Conservation (phyloP, 2,113 vertebrate genomes). For the Balaenoptera acutorostrata region DNA sequence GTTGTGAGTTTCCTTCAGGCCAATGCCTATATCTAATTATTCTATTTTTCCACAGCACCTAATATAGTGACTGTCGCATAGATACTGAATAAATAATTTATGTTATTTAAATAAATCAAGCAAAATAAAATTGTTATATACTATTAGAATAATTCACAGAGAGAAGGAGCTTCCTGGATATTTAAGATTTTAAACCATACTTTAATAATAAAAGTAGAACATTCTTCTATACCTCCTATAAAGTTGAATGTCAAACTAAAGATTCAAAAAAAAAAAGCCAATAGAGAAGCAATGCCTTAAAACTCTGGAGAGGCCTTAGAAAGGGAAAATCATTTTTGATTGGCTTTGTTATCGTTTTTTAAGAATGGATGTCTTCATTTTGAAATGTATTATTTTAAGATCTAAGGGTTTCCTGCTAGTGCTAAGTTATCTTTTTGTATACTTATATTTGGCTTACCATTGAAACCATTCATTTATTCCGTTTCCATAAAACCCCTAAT, state of each 20-base stretch:
- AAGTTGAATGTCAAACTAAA: background rate
- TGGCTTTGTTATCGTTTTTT: slow-evolving; percentile 53
- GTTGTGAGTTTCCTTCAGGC: background rate
- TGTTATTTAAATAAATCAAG: background rate
- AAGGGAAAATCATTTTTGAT: background rate
- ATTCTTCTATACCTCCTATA: background rate
- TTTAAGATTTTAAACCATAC: background rate
- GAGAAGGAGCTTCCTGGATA: background rate
- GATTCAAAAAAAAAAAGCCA: background rate
- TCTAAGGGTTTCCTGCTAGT: slow-evolving; percentile 57
- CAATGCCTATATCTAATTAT: background rate
- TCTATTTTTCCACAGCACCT: background rate
- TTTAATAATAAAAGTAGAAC: background rate
- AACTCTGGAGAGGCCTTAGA: background rate
- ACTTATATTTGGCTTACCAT: slow-evolving; percentile 72
- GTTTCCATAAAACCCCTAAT: slow-evolving; percentile 82
- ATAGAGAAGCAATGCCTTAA: background rate
- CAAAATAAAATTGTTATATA: background rate
- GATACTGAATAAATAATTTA: background rate
- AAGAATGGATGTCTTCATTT: slow-evolving; percentile 58
- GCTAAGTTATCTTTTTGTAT: slow-evolving; percentile 71
- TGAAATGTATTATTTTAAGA: slow-evolving; percentile 72
- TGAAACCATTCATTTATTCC: slow-evolving; percentile 76
- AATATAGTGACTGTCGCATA: background rate
- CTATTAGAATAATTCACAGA: background rate